phyloP scores from a whole-genome alignment of 2,113 vertebrate species.

The Eolophus roseicapilla region DNA sequence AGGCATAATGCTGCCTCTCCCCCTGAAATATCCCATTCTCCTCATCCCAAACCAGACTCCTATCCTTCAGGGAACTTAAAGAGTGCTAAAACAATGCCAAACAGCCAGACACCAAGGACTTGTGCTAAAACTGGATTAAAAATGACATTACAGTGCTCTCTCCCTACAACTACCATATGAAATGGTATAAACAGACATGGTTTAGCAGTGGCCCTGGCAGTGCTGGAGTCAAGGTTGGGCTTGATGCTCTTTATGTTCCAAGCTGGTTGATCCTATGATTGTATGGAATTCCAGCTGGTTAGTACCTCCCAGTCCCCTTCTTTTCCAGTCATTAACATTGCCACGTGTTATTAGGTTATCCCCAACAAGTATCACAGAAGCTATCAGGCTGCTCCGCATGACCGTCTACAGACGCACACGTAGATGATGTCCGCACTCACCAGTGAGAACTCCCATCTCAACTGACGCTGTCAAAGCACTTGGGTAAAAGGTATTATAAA shows the following conservation, averaged over 20 bases:
- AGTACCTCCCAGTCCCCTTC: neutral
- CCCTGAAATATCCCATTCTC: neutral
- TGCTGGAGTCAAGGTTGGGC: no score
- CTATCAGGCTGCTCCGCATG: neutral
- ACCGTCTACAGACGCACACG: constrained; percentile 15
- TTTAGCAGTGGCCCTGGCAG: no score
- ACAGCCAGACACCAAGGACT: neutral
- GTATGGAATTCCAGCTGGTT: neutral
- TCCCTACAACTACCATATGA: neutral
- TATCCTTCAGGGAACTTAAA: neutral
- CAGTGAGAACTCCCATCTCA: constrained; percentile 68
- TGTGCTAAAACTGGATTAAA: neutral
- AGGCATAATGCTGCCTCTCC: neutral
- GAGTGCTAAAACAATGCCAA: neutral
- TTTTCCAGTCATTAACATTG: neutral
- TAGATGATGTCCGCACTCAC: constrained; percentile 74
- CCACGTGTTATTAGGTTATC: constrained; percentile 78
- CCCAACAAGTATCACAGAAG: constrained; percentile 54
- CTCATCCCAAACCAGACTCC: neutral
- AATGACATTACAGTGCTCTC: neutral
- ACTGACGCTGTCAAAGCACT: constrained; percentile 59
- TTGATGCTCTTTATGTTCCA: neutral
- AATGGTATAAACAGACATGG: neutral
- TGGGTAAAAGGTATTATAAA: constrained; percentile 30
- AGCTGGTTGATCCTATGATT: neutral